Conservation (phyloP, 2,888 invertebrate species). For the Parnassius apollo region DNA sequence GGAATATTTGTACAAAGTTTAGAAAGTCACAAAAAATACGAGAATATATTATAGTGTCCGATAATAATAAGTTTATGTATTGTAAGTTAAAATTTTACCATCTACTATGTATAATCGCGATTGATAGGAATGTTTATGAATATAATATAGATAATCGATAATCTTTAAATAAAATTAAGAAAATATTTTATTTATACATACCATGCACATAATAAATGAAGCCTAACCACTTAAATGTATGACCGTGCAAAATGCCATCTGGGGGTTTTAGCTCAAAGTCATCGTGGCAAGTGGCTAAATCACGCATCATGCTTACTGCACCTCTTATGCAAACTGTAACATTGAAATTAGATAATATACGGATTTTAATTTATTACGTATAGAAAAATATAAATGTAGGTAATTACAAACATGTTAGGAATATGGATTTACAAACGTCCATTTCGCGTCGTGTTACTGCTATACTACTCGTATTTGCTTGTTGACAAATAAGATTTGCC, state of each 20-base stretch:
- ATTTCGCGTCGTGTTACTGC: conserved; percentile 11
- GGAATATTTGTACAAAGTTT: no score
- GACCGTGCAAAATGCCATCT: conserved; percentile 59
- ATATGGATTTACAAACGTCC: conserved; percentile 26
- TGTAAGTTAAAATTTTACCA: no score
- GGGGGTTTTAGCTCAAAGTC: conserved; percentile 57
- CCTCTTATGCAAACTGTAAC: conserved; percentile 35
- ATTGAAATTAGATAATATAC: conserved; percentile 16
- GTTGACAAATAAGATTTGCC: conserved; percentile 20
- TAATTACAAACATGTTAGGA: conserved; percentile 24
- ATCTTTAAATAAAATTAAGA: no score
- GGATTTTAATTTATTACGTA: neutral
- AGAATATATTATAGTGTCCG: no score
- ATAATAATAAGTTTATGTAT: no score
- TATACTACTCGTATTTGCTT: conserved; percentile 2
- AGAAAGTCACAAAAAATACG: no score
- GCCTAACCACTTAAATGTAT: conserved; percentile 65
- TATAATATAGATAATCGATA: no score
- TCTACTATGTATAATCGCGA: no score
- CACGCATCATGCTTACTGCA: conserved; percentile 36
- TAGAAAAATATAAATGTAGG: neutral
- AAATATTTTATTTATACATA: conserved; percentile 33
- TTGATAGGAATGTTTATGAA: no score
- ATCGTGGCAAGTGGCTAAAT: conserved; percentile 60
- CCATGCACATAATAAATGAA: conserved; percentile 66